Conservation (phyloP, 1,140 invertebrate species). For the Thalassaphorura encarpata region DNA sequence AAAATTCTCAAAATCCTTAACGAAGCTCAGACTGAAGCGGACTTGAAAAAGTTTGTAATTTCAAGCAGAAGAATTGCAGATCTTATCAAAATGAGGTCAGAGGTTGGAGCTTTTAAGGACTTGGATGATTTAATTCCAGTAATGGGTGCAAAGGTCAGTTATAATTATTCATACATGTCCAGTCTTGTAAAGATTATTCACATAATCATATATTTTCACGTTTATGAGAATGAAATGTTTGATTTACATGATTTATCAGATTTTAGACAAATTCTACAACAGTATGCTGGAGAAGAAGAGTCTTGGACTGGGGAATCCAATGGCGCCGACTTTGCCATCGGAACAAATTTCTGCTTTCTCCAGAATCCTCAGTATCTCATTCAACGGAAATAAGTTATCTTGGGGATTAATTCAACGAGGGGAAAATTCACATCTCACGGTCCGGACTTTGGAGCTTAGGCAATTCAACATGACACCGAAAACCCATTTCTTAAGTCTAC, state of each 20-base stretch:
- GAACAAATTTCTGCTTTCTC: conserved; percentile 4
- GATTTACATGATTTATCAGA: too few species aligned
- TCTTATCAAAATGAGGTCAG: conserved; percentile 5
- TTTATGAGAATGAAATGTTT: too few species aligned
- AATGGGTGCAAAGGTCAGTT: conserved; percentile 13
- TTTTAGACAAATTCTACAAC: conserved; percentile 12
- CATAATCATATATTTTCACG: not conserved
- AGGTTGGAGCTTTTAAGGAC: not conserved
- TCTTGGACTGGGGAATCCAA: conserved; percentile 4
- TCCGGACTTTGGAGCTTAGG: not conserved
- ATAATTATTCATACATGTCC: not conserved
- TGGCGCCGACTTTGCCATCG: not conserved
- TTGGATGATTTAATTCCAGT: conserved; percentile 11
- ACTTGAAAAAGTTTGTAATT: conserved; percentile 15
- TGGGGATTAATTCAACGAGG: conserved; percentile 5
- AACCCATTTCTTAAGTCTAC: conserved; percentile 11
- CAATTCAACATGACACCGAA: conserved; percentile 7
- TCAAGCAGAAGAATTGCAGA: conserved; percentile 10
- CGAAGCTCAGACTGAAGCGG: not conserved
- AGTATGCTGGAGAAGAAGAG: conserved; percentile 11
- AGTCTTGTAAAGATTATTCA: not conserved
- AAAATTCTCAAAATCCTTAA: conserved; percentile 18
- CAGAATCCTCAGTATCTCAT: conserved; percentile 12
- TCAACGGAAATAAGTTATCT: conserved; percentile 10
- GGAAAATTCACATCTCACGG: not conserved